phyloP scores from a whole-genome alignment of 35 echinoderm and acorn worm genomes.

The Lytechinus variegatus region DNA sequence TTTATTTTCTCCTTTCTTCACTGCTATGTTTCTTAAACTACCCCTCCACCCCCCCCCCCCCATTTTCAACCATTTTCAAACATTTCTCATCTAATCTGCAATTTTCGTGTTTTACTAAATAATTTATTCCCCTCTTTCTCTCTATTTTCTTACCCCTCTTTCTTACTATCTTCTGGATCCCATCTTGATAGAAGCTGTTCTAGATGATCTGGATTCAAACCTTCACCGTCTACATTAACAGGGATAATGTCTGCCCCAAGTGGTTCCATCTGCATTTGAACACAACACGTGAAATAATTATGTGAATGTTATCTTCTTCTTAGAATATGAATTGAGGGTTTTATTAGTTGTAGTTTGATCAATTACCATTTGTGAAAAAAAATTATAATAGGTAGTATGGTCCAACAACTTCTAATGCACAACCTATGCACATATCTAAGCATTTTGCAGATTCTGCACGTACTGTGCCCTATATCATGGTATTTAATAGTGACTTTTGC shows the following conservation, averaged over 20 bases:
- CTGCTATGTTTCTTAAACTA: too few species aligned
- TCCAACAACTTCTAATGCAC: too few species aligned
- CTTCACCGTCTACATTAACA: constrained; percentile 79
- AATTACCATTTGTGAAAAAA: too few species aligned
- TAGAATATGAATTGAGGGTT: neutral
- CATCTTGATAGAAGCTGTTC: constrained; percentile 69
- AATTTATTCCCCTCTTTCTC: neutral
- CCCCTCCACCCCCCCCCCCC: neutral
- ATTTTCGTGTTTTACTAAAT: too few species aligned
- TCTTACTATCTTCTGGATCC: constrained; percentile 62
- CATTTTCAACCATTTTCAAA: neutral
- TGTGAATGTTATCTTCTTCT: neutral
- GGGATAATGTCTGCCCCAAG: constrained; percentile 51
- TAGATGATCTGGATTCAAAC: constrained; percentile 75
- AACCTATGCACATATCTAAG: too few species aligned
- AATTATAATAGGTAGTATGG: too few species aligned
- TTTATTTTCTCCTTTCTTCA: too few species aligned
- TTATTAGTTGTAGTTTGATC: too few species aligned
- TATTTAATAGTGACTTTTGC: too few species aligned
- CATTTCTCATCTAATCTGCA: too few species aligned
- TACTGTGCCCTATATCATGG: too few species aligned
- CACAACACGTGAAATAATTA: neutral
- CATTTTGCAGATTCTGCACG: too few species aligned
- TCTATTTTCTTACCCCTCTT: constrained; percentile 62
- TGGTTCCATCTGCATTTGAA: constrained; percentile 51